Conservation (phyloP, 2,797 vertebrate species). For the Melanotaenia pygmaea region DNA sequence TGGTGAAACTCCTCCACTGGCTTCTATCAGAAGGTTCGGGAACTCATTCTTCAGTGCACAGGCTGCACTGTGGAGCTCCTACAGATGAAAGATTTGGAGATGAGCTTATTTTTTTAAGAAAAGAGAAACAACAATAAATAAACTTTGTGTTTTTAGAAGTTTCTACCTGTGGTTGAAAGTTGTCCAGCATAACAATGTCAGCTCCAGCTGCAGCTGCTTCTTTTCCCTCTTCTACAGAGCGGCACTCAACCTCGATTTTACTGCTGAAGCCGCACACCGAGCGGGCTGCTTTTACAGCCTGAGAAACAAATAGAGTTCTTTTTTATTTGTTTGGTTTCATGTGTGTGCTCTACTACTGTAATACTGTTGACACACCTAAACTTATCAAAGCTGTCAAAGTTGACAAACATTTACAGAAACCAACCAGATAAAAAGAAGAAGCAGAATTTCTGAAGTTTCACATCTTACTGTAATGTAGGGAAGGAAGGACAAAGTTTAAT, state of each 20-base stretch:
- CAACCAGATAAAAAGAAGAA: not conserved
- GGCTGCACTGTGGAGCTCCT: slow-evolving; percentile 83
- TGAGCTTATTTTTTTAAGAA: not conserved
- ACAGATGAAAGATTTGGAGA: slow-evolving; percentile 11
- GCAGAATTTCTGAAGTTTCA: not conserved
- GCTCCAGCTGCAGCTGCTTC: slow-evolving; percentile 82
- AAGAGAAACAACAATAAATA: not conserved
- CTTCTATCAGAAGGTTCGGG: slow-evolving; percentile 80
- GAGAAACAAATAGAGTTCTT: not conserved
- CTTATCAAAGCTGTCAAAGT: not conserved
- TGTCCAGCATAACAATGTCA: slow-evolving; percentile 88
- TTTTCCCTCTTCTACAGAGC: slow-evolving; percentile 74
- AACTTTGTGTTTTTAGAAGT: rapidly evolving
- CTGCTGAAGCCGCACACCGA: slow-evolving; percentile 79
- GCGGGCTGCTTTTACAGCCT: slow-evolving; percentile 80
- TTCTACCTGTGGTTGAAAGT: slow-evolving; percentile 84
- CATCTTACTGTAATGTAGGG: too few relatives aligned
- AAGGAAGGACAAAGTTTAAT: too few relatives aligned
- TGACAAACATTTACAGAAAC: not conserved
- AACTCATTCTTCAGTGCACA: slow-evolving; percentile 78
- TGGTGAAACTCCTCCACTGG: slow-evolving; percentile 85
- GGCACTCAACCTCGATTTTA: slow-evolving; percentile 88
- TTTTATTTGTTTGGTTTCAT: not conserved
- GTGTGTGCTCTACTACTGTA: too few relatives aligned
- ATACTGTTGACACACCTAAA: not conserved